These are phyloP conservation scores for Agrotis segetum DNA, from an alignment of 2,888 invertebrate species.

Conservation along the genomic window DNA sequence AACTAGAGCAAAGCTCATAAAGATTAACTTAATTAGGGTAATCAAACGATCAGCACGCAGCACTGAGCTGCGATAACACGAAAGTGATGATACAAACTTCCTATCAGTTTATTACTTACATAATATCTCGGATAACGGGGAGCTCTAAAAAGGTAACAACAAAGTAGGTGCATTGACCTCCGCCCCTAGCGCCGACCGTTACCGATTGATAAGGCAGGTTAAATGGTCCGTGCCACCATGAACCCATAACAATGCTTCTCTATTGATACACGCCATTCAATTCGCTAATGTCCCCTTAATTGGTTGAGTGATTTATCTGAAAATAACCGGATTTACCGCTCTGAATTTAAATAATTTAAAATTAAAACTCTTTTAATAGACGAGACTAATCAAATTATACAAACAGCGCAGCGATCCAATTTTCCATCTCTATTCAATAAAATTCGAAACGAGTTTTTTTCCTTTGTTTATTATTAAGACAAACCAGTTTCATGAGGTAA, in stretches of 20 bases:
- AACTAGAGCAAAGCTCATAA: constrained; percentile 39
- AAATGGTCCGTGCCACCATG: constrained; percentile 84
- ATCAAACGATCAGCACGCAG: constrained; percentile 51
- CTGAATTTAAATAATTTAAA: constrained; percentile 59
- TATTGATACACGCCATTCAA: constrained; percentile 86
- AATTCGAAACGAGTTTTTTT: constrained; percentile 18
- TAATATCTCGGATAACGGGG: constrained; percentile 63
- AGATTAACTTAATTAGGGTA: constrained; percentile 59
- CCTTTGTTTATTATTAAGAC: constrained; percentile 32
- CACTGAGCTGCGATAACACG: constrained; percentile 44
- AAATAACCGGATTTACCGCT: constrained; percentile 69
- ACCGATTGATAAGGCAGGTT: constrained; percentile 85
- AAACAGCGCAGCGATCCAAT: constrained; percentile 8
- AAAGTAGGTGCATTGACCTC: constrained; percentile 82
- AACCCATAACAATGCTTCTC: constrained; percentile 80
- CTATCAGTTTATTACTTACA: constrained; percentile 65
- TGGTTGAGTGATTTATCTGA: constrained; percentile 85
- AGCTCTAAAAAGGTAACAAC: constrained; percentile 66
- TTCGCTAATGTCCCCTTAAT: constrained; percentile 87
- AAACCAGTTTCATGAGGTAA: constrained; percentile 19
- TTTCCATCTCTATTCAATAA: constrained; percentile 7
- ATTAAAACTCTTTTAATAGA: constrained; percentile 31
- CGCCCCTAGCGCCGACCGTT: constrained; percentile 75
- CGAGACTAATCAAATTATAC: constrained; percentile 27
- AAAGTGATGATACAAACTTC: constrained; percentile 55